These are phyloP conservation scores for Cheiracanthium punctorium DNA, from an alignment of 2,888 invertebrate species.

Conservation along the genomic window DNA sequence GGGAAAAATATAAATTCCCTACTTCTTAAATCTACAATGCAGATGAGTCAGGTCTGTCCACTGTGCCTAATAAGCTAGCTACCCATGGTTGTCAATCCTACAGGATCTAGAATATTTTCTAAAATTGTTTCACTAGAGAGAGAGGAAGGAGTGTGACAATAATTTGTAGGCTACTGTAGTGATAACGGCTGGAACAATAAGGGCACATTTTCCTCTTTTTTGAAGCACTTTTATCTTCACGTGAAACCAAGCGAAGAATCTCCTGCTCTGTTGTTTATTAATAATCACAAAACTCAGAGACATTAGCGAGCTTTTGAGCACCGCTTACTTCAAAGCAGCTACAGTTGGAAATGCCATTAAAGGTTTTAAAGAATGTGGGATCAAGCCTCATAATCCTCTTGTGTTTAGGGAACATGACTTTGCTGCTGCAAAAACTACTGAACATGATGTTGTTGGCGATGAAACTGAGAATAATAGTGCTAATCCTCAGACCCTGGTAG, in stretches of 20 bases:
- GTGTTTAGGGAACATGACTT: neutral
- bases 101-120: slow-evolving; percentile 4
- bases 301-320: neutral
- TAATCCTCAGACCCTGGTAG: no score
- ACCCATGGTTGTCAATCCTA: neutral
- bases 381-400: neutral
- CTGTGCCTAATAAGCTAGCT: slow-evolving; percentile 15
- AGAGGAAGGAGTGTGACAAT: neutral
- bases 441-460: neutral
- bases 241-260: neutral
- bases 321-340: neutral
- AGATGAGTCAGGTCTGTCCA: neutral
- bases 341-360: neutral
- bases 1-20: neutral
- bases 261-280: neutral
- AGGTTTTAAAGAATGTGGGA: neutral
- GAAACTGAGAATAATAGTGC: no score
- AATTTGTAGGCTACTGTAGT: neutral
- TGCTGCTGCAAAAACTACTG: neutral
- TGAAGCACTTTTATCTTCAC: neutral
- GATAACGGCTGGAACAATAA: neutral
- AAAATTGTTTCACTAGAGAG: neutral
- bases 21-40: slow-evolving; percentile 4
- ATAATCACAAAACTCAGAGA: neutral
- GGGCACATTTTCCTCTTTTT: neutral